Percentiles rank a stretch among this genome's conserved stretches.
phyloP scores from a whole-genome alignment of 2,113 vertebrate species.

The Rousettus leschenaultii region DNA sequence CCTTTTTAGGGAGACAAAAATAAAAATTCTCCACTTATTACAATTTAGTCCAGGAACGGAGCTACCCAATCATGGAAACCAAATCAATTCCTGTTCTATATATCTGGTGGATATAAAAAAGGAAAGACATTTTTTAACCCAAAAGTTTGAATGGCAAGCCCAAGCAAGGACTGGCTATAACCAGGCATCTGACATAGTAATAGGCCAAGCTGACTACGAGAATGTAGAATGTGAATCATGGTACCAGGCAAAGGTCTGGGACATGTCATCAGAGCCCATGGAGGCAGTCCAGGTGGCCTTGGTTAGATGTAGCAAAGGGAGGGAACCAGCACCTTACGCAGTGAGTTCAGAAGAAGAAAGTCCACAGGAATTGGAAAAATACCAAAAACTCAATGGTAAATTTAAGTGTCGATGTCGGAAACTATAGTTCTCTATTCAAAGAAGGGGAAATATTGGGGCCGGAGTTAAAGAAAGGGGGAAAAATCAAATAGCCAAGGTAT shows the following conservation, averaged over 20 bases:
- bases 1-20: not conserved
- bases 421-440: not conserved
- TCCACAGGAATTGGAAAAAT: not conserved
- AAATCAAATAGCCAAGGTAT: not conserved
- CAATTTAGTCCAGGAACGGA: not conserved
- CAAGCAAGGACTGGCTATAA: not conserved
- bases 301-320: not conserved
- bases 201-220: conserved; percentile 37
- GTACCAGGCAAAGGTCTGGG: not conserved
- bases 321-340: rapidly evolving
- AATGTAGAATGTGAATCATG: not conserved
- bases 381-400: not conserved
- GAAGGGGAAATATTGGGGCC: not conserved
- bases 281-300: no score
- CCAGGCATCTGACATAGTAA: not conserved
- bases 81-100: not conserved
- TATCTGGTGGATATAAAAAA: not conserved
- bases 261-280: not conserved
- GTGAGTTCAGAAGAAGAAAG: not conserved
- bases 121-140: not conserved
- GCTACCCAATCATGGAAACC: not conserved
- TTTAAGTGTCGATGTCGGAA: not conserved
- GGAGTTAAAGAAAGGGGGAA: not conserved
- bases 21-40: not conserved
- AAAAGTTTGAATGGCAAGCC: not conserved